Evolutionary conservation across 2,797 vertebrate genomes (phyloP), one percentile per base, ranked within the genome.

Genomic region (Fistularia tabacaria): DNA sequence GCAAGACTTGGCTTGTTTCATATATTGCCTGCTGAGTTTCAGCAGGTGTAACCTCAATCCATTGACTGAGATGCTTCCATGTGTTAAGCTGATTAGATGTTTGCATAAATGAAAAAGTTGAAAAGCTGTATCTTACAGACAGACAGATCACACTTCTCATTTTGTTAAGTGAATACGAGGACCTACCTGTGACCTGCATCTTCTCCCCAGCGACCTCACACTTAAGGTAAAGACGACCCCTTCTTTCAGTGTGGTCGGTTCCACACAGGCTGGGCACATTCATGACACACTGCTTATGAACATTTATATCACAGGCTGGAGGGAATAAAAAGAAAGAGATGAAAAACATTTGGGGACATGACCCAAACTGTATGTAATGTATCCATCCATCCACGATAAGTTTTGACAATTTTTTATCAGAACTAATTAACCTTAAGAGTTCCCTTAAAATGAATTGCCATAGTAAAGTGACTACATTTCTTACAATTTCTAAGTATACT

Each of bases 211-310:
- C 85, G 77, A 97, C 94, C 83, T 95, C 94, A 7, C 93, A 94
- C 82, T 95, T 98, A 80, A 99, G 87, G 69, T 80, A 94, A 57
- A 99, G 73, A 40, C 97, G 91, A 0, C 97, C 96, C 67, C 96
- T 90, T 76, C 93, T 92, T 80, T 98, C 96, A 0, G 95, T 99
- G 89, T 94, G 86, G 76, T 98, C 97, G 51, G 90, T 98, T 43
- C 96, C 96, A 40, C 96, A 99, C 73, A 98, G 87, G 83, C 94
- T 98, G n/a, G 96, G 97, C 57, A 98, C 96, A 0, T 96, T 99
- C 71, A 98, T 93, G 3, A 99, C 97, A 1, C 95, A 99, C 62
- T 92, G 91, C 47, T 98, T 98, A 71, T 99, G 97, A 36, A 98
- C 96, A 0, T 98, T 99, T 94, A 98, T 98, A 8, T 98, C 96